Conservation (phyloP, 1,140 invertebrate genomes). For the Coboldia fuscipes region DNA sequence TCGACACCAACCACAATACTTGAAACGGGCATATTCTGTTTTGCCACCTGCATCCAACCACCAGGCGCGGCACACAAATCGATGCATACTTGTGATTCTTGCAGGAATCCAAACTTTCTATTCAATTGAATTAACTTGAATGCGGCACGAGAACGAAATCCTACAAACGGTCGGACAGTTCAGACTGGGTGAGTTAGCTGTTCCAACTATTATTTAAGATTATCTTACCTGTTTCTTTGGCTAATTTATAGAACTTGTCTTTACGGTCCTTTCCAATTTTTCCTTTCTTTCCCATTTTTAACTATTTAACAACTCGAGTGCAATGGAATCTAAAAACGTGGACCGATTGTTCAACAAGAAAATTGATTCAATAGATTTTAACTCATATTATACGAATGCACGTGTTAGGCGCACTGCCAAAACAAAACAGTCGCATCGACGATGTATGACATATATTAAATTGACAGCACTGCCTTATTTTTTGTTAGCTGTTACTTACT, state of each 20-base stretch:
- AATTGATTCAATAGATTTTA: too few relatives aligned
- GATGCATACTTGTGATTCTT: constrained; percentile 86
- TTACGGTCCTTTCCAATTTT: constrained; percentile 95
- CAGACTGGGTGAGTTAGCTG: too few relatives aligned
- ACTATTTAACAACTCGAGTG: too few relatives aligned
- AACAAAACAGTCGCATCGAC: too few relatives aligned
- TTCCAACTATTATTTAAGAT: background rate
- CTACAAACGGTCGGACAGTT: too few relatives aligned
- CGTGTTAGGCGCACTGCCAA: too few relatives aligned
- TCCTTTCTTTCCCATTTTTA: constrained; percentile 89
- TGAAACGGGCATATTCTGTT: constrained; percentile 93
- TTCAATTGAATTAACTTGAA: constrained; percentile 98
- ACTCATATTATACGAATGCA: too few relatives aligned
- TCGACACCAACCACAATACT: constrained; percentile 90
- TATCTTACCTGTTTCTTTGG: constrained; percentile 85
- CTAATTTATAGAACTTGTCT: constrained; percentile 96
- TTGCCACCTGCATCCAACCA: constrained; percentile 99
- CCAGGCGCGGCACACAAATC: constrained; percentile 98
- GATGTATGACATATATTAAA: too few relatives aligned
- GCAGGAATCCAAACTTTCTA: constrained; percentile 90
- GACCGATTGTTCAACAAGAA: too few relatives aligned
- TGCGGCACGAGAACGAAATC: constrained; percentile 88
- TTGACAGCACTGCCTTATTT: too few relatives aligned
- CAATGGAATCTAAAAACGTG: too few relatives aligned
- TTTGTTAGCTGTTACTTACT: too few relatives aligned